Base-by-base conservation (phyloP, 2,888 invertebrate species). In the Melipona beecheii region DNA sequence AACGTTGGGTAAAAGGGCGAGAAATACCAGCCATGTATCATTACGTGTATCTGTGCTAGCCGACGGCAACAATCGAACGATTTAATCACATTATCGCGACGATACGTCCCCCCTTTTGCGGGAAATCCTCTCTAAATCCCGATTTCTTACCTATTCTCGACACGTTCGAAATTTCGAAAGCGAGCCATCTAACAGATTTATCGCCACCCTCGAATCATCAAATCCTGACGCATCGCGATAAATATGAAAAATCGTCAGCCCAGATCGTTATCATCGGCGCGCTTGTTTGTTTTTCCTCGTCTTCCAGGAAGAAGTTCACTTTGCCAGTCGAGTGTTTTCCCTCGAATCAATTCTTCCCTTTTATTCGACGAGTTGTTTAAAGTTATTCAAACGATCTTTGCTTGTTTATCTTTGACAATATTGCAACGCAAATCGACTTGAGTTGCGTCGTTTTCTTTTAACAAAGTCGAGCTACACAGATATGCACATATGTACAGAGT, bases 1-100 rank as follows among this genome's bases (percentile, higher is more conserved):
- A n/a, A 72, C 21, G 64, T 70, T 77, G 19, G 31, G 36, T 64
- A 81, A 78, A 81, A 78, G 69, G 78, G 65, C 49, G 17, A 11
- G 13, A 31, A 17, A 27, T 43, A 54, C 27, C n/a, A 36, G n/a
- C n/a, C n/a, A 1, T 21, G 11, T 43, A 43, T 31, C 4, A 31
- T 31, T 31, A 4, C 4, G 4, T 43, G 43, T 43, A 9, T 43
- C 43, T 43, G 9, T 43, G 43, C 9, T 43, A 6, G 17, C 9
- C 17, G 31, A 31, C 52, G 4, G 15, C 69, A 31, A 54, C 70
- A 52, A 54, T 70, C 52, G 13, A 54, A 54, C 52, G 9, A 54
- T 54, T 68, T 36, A 50, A 58, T 75, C 27, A 36, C 49, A 17
- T 76, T 70, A 54, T 24, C n/a, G n/a, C 3, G 17, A 52, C 17